These are phyloP conservation scores for Yponomeuta plumbellus DNA, from an alignment of 2,888 invertebrate genomes.

Conservation along the genomic window DNA sequence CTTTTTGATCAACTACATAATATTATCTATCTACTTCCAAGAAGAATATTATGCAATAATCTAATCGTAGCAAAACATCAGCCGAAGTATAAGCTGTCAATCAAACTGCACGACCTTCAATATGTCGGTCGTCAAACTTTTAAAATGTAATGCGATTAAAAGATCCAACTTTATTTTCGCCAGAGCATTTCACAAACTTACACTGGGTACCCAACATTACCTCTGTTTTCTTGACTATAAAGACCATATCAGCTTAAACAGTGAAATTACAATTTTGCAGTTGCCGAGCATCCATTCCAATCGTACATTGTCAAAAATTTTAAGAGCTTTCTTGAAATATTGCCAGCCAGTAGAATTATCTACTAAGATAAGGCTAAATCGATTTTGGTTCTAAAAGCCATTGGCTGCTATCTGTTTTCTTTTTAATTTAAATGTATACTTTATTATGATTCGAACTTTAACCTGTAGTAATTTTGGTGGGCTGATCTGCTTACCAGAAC, in stretches of 20 bases:
- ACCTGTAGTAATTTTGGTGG: not conserved
- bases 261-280: conserved; percentile 25
- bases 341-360: conserved; percentile 37
- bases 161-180: conserved; percentile 10
- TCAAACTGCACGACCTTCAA: conserved; percentile 26
- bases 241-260: not conserved
- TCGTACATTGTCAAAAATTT: conserved; percentile 43
- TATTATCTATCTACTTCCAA: not conserved
- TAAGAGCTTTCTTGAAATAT: conserved; percentile 61
- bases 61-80: conserved; percentile 24
- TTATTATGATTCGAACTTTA: not conserved
- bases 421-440: not conserved
- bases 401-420: conserved; percentile 19
- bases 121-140: conserved; percentile 5
- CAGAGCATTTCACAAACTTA: not conserved
- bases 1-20: not conserved
- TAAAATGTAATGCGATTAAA: conserved; percentile 11
- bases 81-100: conserved; percentile 30
- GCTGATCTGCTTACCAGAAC: too few species aligned
- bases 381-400: conserved; percentile 28
- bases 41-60: conserved; percentile 15
- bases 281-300: conserved; percentile 26
- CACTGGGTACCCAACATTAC: not conserved
- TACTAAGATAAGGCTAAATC: conserved; percentile 31
- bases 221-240: conserved; percentile 5